Percentiles rank a stretch among this genome's conserved stretches.
These are phyloP conservation scores for Sarcoramphus papa DNA, from an alignment of 2,797 vertebrate species.

Conservation along the genomic window DNA sequence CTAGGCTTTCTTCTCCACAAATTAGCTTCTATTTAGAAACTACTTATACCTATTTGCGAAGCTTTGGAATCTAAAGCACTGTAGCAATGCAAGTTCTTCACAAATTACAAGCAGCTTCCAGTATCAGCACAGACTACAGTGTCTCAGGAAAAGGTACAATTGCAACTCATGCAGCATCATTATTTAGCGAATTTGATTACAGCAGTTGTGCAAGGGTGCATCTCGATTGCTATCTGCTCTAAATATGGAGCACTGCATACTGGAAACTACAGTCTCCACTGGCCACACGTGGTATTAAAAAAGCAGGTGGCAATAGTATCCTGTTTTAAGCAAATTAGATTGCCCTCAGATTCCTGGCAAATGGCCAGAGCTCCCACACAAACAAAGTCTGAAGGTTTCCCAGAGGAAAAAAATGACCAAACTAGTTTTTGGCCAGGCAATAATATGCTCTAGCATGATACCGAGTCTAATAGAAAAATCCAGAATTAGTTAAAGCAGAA, in stretches of 20 bases:
- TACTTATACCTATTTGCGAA: background rate
- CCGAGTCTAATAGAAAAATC: background rate
- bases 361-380: background rate
- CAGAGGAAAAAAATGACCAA: background rate
- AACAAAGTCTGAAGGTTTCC: background rate
- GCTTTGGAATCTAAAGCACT: background rate
- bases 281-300: background rate
- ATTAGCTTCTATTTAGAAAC: constrained; percentile 7
- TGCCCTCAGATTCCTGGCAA: background rate
- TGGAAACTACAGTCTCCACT: background rate
- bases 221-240: constrained; percentile 8
- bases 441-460: background rate
- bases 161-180: background rate
- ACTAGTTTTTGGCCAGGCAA: background rate
- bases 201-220: background rate
- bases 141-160: background rate
- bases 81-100: background rate
- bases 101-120: background rate
- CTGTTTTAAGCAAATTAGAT: background rate
- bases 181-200: background rate
- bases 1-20: background rate
- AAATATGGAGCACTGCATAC: background rate
- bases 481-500: constrained; percentile 16
- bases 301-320: background rate
- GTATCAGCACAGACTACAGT: background rate